Percentiles rank a stretch among this genome's conserved stretches.
These are phyloP conservation scores for Meandrusa payeni DNA, from an alignment of 2,888 invertebrate species.

Conservation along the genomic window DNA sequence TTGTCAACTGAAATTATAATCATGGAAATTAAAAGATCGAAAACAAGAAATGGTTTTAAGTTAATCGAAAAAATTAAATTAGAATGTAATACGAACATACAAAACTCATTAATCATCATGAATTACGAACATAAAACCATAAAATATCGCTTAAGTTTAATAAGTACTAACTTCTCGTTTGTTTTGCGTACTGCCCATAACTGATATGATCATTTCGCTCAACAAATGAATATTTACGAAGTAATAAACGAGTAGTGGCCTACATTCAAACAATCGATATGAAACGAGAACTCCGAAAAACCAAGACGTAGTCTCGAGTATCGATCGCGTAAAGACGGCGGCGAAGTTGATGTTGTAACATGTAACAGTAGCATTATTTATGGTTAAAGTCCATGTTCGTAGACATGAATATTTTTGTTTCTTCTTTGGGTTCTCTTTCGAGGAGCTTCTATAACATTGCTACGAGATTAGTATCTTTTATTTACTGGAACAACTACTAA, in stretches of 20 bases:
- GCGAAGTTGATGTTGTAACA: conserved; percentile 2
- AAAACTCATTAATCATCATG: conserved; percentile 10
- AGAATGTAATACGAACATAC: background rate
- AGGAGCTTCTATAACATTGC: too few species aligned
- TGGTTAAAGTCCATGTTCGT: background rate
- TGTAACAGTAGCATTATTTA: conserved; percentile 9
- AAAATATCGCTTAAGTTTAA: conserved; percentile 8
- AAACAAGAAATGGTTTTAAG: too few species aligned
- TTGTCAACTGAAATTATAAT: too few species aligned
- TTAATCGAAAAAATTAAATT: too few species aligned
- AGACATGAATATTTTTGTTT: background rate
- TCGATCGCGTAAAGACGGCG: conserved; percentile 36
- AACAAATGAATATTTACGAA: conserved; percentile 55
- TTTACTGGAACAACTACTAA: too few species aligned
- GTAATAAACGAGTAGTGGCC: conserved; percentile 54
- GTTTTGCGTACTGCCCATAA: conserved; percentile 26
- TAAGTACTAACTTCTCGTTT: conserved; percentile 5
- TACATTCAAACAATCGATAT: conserved; percentile 64
- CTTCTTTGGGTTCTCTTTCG: background rate
- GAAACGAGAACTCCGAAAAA: conserved; percentile 44
- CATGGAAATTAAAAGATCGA: too few species aligned
- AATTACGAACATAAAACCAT: background rate
- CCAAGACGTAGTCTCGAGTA: conserved; percentile 41
- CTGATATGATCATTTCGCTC: conserved; percentile 39
- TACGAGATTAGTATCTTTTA: too few species aligned